Conservation (phyloP, 2,113 vertebrate genomes). For the Hemiprocne comata region DNA sequence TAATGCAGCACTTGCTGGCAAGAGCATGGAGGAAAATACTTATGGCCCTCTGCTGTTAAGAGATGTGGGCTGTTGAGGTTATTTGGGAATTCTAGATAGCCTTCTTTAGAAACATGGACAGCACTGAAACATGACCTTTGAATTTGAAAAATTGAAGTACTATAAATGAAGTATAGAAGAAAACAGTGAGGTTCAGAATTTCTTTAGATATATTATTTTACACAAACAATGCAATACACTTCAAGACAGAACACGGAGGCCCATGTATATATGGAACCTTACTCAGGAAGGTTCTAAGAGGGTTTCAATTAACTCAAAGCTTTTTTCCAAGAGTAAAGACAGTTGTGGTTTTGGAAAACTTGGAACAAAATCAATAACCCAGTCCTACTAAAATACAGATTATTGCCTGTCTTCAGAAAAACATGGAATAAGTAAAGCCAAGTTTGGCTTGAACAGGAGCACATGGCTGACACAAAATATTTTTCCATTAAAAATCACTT, state of each 20-base stretch:
- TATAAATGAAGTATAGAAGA: not conserved
- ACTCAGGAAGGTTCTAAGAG: not conserved
- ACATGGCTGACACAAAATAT: conserved; percentile 57
- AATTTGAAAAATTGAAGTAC: not conserved
- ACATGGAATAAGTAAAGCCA: conserved; percentile 51
- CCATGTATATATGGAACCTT: not conserved
- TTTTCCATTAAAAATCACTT: conserved; percentile 67
- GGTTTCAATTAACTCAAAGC: not conserved
- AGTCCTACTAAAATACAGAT: not conserved
- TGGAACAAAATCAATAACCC: not conserved
- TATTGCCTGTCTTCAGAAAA: not conserved
- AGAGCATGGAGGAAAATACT: rapidly evolving
- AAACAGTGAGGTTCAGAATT: rapidly evolving
- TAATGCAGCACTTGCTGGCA: not conserved
- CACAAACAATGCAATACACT: rapidly evolving
- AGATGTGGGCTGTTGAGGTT: not conserved
- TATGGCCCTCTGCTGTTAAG: not conserved
- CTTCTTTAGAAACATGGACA: not conserved
- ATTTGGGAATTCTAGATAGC: not conserved
- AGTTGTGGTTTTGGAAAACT: conserved; percentile 46
- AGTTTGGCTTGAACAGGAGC: conserved; percentile 55
- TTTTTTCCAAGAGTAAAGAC: not conserved
- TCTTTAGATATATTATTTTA: not conserved
- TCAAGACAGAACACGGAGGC: not conserved
- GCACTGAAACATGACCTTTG: not conserved